phyloP scores from a whole-genome alignment of 2,888 invertebrate genomes.

The Andrena marginata region DNA sequence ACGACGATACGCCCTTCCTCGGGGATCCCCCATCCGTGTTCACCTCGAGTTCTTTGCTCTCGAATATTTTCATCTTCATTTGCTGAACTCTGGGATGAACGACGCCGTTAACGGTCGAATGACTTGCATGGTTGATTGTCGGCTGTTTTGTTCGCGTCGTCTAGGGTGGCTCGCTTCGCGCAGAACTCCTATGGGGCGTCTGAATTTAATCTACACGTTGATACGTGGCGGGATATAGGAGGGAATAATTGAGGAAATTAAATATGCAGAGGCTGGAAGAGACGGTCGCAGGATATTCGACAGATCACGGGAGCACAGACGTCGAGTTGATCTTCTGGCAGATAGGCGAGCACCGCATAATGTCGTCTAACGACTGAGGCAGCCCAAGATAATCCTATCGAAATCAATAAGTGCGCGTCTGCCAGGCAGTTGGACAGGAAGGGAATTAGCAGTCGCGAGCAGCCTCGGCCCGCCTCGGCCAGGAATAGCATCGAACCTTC shows the following conservation, averaged over 20 bases:
- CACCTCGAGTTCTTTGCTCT: not conserved
- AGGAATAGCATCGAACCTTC: conserved; percentile 27
- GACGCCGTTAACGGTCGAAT: conserved; percentile 1
- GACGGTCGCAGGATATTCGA: not conserved
- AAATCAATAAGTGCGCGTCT: conserved; percentile 57
- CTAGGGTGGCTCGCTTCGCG: not conserved
- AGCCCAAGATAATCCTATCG: conserved; percentile 24
- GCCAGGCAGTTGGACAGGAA: conserved; percentile 47
- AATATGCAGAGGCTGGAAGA: not conserved
- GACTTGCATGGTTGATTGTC: conserved; percentile 3
- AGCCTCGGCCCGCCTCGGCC: conserved; percentile 48
- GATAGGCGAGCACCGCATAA: conserved; percentile 7
- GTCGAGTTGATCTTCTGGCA: conserved; percentile 5
- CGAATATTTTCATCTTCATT: conserved; percentile 31
- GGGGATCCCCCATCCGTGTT: not conserved
- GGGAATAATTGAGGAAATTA: not conserved
- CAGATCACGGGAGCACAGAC: not conserved
- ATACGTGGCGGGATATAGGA: not conserved
- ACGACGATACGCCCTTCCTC: conserved; percentile 16
- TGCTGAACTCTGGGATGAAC: conserved; percentile 3
- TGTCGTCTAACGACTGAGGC: conserved; percentile 18
- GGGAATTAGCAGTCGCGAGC: conserved; percentile 67
- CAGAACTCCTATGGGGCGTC: not conserved
- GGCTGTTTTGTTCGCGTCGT: not conserved
- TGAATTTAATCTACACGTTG: not conserved